Percentiles rank a stretch among this genome's conserved stretches.
Evolutionary conservation across 2,797 vertebrate species (phyloP).

Genomic region (Naso thynnoides): DNA sequence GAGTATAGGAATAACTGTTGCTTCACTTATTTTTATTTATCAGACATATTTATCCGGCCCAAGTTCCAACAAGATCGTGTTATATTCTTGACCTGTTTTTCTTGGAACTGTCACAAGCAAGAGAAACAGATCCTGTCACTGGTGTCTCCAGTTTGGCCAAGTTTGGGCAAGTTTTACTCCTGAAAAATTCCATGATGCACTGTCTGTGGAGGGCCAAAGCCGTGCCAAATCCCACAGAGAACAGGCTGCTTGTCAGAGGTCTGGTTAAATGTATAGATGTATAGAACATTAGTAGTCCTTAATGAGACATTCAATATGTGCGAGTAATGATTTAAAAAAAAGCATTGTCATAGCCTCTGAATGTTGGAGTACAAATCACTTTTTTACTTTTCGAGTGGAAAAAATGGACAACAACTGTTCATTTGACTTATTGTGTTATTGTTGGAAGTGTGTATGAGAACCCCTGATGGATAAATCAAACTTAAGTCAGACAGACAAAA

Average conservation of each 20-base stretch:
- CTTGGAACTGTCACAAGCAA: slow-evolving; percentile 8
- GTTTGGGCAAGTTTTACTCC: slow-evolving; percentile 36
- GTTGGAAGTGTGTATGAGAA: not conserved
- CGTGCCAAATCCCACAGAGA: not conserved
- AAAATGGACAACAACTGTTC: not conserved
- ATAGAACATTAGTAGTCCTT: not conserved
- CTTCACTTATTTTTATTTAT: not conserved
- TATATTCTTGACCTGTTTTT: slow-evolving; percentile 2
- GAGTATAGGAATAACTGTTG: not conserved
- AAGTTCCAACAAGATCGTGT: not conserved
- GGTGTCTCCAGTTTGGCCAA: slow-evolving; percentile 26
- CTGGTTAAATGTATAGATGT: not conserved
- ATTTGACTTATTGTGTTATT: not conserved
- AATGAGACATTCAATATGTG: not conserved
- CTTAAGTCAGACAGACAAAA: not conserved
- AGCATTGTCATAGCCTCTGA: not conserved
- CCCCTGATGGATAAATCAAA: not conserved
- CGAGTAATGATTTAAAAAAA: not conserved
- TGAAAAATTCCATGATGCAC: not conserved
- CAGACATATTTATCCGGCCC: not conserved
- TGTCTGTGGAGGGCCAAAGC: not conserved
- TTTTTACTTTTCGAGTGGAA: not conserved
- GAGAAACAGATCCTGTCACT: slow-evolving; percentile 19
- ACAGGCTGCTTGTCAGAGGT: not conserved
- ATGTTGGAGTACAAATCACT: not conserved